Evolutionary conservation across 2,888 invertebrate species (phyloP).

Genomic region (Leucozona laternaria): DNA sequence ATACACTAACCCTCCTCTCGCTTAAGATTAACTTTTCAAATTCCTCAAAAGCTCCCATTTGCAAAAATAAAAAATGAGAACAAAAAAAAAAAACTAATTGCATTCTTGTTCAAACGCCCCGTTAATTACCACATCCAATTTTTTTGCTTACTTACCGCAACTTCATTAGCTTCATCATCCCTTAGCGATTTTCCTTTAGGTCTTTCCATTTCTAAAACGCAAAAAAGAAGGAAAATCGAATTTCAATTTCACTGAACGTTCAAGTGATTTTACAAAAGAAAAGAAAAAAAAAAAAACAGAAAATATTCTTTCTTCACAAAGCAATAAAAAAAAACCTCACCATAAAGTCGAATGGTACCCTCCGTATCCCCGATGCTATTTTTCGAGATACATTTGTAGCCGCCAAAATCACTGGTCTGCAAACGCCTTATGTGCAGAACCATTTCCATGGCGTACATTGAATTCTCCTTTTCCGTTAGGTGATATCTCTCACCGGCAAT

Average conservation of each 20-base stretch:
- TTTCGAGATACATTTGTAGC: slow-evolving; percentile 96
- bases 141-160: slow-evolving; percentile 81
- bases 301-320: not conserved
- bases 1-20: slow-evolving; percentile 32
- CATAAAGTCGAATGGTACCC: slow-evolving; percentile 94
- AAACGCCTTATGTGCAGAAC: slow-evolving; percentile 90
- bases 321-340: slow-evolving; percentile 85
- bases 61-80: slow-evolving; percentile 2
- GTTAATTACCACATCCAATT: slow-evolving; percentile 53
- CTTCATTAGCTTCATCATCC: slow-evolving; percentile 84
- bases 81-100: slow-evolving; percentile 57
- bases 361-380: slow-evolving; percentile 96
- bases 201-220: slow-evolving; percentile 82
- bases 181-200: slow-evolving; percentile 83
- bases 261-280: slow-evolving; percentile 54
- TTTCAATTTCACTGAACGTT: slow-evolving; percentile 71
- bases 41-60: not conserved
- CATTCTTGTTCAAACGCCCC: slow-evolving; percentile 64
- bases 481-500: slow-evolving; percentile 93
- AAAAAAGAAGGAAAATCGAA: slow-evolving; percentile 44
- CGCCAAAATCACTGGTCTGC: slow-evolving; percentile 91
- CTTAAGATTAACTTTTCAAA: slow-evolving; percentile 40
- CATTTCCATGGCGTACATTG: slow-evolving; percentile 94
- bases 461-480: slow-evolving; percentile 91
- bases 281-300: not conserved